Evolutionary conservation across 1,140 invertebrate species (phyloP), one percentile per base, ranked within the genome.

Genomic region (Drosophila ironensis): DNA sequence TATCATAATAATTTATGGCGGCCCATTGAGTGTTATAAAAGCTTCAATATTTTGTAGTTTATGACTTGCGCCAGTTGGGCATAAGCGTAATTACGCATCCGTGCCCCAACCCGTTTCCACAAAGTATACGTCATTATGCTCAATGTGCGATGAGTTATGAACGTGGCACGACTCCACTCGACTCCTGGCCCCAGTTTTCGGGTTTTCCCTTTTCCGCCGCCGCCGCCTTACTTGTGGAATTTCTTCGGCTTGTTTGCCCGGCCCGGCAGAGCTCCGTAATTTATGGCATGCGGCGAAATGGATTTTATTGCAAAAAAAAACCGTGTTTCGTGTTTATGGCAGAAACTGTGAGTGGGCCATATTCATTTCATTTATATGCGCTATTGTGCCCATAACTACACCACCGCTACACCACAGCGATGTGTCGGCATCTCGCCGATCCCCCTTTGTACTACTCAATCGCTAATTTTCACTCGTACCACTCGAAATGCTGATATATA

Each of bases 41-140:
- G 66, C 86, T 86, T 88, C 86, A 88, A 88, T 88, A 88, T 88
- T 88, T 77, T 73, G 72, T 88, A 88, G 86, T 88, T 88, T 88
- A 88, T 88, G 80, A 77, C 81, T 75, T 87, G 70, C 74, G 70
- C 80, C 80, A 73, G 74, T 82, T 78, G 80, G 69, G 80, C 71
- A 67, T 80, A 72, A 77, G 80, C 66, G 78, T 86, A 84, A 84
- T 84, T 84, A 84, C 78, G 56, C 61, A 66, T 61, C 37, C 45
- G 42, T 16, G 56, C 33, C 30, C 30, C 30, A 33, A 44, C 16
- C 38, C 52, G 33, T 11, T 17, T 52, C 56, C 22, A 48, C 40
- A 80, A 72, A 56, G 52, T 56, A 63, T 73, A 84, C 77, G 69
- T 84, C 77, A 82, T 84, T 82, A 82, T 77, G 73, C 54, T 24